These are phyloP conservation scores for Harmothoe impar DNA, from an alignment of 2,888 invertebrate species.

Conservation along the genomic window DNA sequence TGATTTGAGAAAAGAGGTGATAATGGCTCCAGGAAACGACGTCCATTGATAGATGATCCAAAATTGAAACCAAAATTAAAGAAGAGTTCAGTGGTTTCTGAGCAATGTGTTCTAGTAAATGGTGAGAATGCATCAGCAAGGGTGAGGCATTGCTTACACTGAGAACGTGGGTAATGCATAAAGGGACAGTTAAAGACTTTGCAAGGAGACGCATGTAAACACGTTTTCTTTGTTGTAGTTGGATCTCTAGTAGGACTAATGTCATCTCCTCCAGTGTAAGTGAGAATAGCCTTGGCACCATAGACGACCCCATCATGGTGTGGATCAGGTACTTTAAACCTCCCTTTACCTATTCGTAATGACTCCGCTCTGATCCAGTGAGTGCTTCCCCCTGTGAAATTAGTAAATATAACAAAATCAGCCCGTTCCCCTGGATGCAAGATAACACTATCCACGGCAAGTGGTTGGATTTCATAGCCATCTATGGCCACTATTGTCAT, in stretches of 20 bases:
- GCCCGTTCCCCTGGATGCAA: constrained; percentile 44
- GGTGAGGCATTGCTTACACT: constrained; percentile 3
- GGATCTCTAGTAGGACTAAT: not conserved
- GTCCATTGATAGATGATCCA: constrained; percentile 26
- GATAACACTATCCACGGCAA: not conserved
- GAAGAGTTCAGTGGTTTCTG: constrained; percentile 32
- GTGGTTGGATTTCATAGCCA: constrained; percentile 22
- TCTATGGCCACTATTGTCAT: constrained; percentile 50
- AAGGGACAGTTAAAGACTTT: constrained; percentile 53
- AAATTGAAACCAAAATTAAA: constrained; percentile 47
- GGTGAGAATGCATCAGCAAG: not conserved
- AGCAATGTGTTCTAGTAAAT: not conserved
- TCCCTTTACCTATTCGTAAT: not conserved
- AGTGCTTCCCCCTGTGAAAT: not conserved
- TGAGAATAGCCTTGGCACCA: constrained; percentile 11
- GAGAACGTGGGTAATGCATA: not conserved
- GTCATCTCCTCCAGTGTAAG: not conserved
- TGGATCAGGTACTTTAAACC: not conserved
- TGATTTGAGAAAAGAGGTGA: not conserved
- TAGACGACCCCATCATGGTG: not conserved
- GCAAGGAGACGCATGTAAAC: not conserved
- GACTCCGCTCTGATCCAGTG: constrained; percentile 46
- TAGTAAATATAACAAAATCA: constrained; percentile 27
- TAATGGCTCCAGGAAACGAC: not conserved
- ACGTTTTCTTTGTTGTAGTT: not conserved